These are phyloP conservation scores for Noctua janthina DNA, from an alignment of 2,888 invertebrate species.

Conservation along the genomic window DNA sequence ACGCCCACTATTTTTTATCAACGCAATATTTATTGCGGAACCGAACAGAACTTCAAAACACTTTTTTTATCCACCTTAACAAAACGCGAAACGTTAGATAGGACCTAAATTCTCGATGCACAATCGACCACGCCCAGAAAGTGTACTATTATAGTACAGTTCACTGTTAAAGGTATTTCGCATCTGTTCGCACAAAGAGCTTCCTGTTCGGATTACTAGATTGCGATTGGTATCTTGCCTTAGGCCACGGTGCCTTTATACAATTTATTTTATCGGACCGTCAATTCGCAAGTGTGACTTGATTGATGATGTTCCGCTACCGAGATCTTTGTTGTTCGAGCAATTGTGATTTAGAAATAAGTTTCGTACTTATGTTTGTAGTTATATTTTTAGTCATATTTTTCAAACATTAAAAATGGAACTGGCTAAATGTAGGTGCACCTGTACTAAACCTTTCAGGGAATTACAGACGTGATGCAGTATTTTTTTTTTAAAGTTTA, in stretches of 20 bases:
- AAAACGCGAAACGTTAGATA: constrained; percentile 74
- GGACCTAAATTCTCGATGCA: constrained; percentile 78
- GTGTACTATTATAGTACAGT: constrained; percentile 73
- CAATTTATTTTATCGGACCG: constrained; percentile 79
- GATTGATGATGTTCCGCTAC: constrained; percentile 72
- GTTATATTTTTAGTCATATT: background rate
- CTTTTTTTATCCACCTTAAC: constrained; percentile 45
- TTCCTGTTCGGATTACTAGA: constrained; percentile 90
- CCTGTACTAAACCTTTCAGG: background rate
- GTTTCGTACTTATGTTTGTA: constrained; percentile 6
- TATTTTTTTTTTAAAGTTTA: background rate
- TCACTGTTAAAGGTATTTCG: constrained; percentile 85
- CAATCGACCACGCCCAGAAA: constrained; percentile 86
- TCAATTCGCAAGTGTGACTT: constrained; percentile 78
- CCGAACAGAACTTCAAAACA: constrained; percentile 60
- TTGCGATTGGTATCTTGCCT: constrained; percentile 88
- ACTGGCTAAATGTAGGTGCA: background rate
- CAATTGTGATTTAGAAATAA: constrained; percentile 55
- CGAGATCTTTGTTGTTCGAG: constrained; percentile 61
- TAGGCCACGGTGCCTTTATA: constrained; percentile 79
- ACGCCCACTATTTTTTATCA: constrained; percentile 62
- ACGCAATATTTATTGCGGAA: constrained; percentile 69
- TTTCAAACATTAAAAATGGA: background rate
- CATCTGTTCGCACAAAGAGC: constrained; percentile 88
- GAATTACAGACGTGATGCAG: background rate